phyloP scores from a whole-genome alignment of 2,888 invertebrate genomes.

The Harpalus rufipes region DNA sequence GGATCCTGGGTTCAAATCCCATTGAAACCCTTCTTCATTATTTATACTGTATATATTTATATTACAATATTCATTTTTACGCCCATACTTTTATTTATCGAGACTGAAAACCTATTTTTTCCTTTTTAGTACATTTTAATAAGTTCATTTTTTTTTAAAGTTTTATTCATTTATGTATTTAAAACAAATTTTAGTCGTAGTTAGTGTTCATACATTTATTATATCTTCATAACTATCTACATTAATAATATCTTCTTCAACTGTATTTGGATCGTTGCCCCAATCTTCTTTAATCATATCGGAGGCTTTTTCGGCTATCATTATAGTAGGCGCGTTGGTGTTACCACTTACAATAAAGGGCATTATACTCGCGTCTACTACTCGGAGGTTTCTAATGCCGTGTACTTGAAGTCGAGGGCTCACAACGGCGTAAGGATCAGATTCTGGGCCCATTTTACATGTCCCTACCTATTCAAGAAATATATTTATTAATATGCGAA shows the following conservation, averaged over 20 bases:
- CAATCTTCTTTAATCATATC: slow-evolving; percentile 91
- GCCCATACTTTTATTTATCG: too few species aligned
- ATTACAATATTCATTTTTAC: too few species aligned
- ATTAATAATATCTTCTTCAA: neutral
- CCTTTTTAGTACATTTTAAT: too few species aligned
- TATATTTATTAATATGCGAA: neutral
- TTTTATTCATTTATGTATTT: too few species aligned
- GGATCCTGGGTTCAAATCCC: too few species aligned
- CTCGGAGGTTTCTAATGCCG: slow-evolving; percentile 84
- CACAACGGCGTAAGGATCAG: slow-evolving; percentile 74
- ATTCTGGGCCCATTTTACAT: slow-evolving; percentile 82
- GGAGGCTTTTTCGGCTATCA: slow-evolving; percentile 91
- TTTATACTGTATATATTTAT: too few species aligned
- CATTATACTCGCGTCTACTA: slow-evolving; percentile 92
- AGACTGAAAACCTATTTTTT: too few species aligned
- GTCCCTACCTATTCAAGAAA: slow-evolving; percentile 76
- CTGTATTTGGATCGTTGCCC: slow-evolving; percentile 71
- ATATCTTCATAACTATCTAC: neutral
- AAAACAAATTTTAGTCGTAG: neutral
- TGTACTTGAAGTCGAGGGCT: slow-evolving; percentile 76
- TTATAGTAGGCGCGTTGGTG: slow-evolving; percentile 89
- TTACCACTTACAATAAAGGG: slow-evolving; percentile 89
- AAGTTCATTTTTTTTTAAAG: too few species aligned
- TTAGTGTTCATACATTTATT: neutral
- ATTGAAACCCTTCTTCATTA: too few species aligned